A percentile compares a stretch with the other conserved stretches of the same genome.
phyloP scores from a whole-genome alignment of 2,113 vertebrate species.

The Tichodroma muraria region DNA sequence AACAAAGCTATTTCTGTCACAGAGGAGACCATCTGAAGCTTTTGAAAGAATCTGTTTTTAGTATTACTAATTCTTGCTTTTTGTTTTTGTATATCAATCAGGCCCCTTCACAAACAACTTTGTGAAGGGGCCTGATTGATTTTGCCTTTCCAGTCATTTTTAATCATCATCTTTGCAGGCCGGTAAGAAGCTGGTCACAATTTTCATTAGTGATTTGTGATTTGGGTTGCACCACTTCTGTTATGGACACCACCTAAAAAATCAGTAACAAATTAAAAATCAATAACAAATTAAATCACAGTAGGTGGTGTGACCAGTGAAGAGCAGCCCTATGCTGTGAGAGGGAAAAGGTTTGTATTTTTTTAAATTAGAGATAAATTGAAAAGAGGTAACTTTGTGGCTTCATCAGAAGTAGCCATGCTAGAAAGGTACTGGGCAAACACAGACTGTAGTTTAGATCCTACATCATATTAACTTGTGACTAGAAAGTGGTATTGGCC shows the following conservation, averaged over 20 bases:
- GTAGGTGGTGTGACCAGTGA: neutral
- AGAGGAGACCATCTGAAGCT: neutral
- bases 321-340: neutral
- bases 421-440: neutral
- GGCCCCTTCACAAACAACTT: neutral
- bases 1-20: neutral
- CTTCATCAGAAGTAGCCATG: neutral
- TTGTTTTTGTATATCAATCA: neutral
- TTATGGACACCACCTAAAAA: neutral
- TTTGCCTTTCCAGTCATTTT: neutral
- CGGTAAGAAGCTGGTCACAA: neutral
- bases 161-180: neutral
- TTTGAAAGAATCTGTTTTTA: conserved; percentile 2
- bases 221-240: neutral
- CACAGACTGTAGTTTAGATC: neutral
- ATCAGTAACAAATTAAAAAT: conserved; percentile 38
- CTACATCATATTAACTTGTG: neutral
- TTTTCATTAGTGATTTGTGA: neutral
- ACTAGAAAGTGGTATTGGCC: neutral
- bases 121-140: neutral
- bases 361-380: neutral
- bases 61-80: conserved; percentile 2
- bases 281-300: conserved; percentile 33
- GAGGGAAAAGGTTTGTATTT: neutral
- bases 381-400: neutral